phyloP scores from a whole-genome alignment of 2,888 invertebrate species.

The Hydroisotoma schaefferi region DNA sequence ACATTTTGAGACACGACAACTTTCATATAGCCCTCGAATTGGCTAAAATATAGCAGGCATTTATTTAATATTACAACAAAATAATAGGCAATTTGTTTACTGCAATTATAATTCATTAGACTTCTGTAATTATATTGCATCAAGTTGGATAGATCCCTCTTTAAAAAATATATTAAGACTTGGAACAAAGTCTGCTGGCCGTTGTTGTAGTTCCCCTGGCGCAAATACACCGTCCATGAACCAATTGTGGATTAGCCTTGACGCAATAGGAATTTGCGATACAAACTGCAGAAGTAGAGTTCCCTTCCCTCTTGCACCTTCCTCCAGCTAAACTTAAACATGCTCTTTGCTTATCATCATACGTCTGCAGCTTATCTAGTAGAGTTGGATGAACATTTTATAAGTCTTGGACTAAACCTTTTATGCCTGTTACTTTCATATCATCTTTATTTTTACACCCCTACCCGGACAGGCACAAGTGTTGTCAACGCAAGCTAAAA shows the following conservation, averaged over 20 bases:
- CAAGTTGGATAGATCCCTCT: not conserved
- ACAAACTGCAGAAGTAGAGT: conserved; percentile 25
- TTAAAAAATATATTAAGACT: not conserved
- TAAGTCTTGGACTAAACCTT: too few relatives aligned
- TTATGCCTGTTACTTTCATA: too few relatives aligned
- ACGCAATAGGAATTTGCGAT: conserved; percentile 33
- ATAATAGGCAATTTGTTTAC: too few relatives aligned
- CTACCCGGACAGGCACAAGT: conserved; percentile 31
- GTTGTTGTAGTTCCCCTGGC: conserved; percentile 8
- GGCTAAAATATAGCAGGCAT: too few relatives aligned
- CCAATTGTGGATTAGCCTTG: conserved; percentile 30
- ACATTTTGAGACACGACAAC: not conserved
- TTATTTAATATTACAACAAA: too few relatives aligned
- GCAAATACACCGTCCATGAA: conserved; percentile 37
- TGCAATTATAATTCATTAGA: too few relatives aligned
- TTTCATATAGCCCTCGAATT: too few relatives aligned
- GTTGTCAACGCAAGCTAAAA: conserved; percentile 37
- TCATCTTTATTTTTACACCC: too few relatives aligned
- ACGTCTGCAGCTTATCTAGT: conserved; percentile 17
- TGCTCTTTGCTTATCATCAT: conserved; percentile 29
- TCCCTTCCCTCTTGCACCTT: conserved; percentile 32
- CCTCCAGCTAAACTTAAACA: conserved; percentile 32
- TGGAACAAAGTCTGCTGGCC: not conserved
- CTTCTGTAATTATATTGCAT: not conserved
- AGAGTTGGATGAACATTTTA: too few relatives aligned